Conservation (phyloP, 2,888 invertebrate species). For the Chymomyza procnemis region DNA sequence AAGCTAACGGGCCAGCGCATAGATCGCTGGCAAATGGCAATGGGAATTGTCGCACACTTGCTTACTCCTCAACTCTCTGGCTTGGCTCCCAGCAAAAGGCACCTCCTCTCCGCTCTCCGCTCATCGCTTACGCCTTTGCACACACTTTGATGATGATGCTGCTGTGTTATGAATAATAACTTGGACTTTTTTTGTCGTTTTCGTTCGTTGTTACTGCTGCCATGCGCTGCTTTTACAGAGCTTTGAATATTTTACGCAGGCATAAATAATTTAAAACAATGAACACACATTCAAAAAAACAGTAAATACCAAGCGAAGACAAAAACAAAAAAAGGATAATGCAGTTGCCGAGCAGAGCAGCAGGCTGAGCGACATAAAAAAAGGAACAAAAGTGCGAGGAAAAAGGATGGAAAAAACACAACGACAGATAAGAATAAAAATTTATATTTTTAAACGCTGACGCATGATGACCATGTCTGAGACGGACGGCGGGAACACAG, state of each 20-base stretch:
- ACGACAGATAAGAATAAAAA: constrained; percentile 66
- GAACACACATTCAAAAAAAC: constrained; percentile 64
- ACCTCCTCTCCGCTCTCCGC: no score
- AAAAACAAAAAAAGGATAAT: constrained; percentile 56
- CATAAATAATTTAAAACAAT: constrained; percentile 75
- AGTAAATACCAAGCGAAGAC: neutral
- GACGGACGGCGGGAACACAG: neutral
- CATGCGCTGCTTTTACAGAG: constrained; percentile 31
- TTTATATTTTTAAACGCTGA: constrained; percentile 40
- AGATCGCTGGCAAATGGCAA: constrained; percentile 57
- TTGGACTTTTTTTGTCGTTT: constrained; percentile 52
- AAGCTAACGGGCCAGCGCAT: neutral
- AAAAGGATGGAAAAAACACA: constrained; percentile 36
- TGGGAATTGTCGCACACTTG: constrained; percentile 70
- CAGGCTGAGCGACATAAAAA: constrained; percentile 36
- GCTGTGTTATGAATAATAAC: constrained; percentile 77
- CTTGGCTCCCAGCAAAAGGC: neutral
- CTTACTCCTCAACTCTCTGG: neutral
- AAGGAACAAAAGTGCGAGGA: constrained; percentile 59
- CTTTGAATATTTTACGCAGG: constrained; percentile 74
- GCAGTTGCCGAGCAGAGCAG: constrained; percentile 38
- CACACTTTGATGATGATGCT: constrained; percentile 72
- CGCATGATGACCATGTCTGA: neutral
- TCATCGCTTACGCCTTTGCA: neutral
- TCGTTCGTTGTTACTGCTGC: constrained; percentile 1